Conservation (phyloP, 2,888 invertebrate species). For the Drosophila kambysellisi region DNA sequence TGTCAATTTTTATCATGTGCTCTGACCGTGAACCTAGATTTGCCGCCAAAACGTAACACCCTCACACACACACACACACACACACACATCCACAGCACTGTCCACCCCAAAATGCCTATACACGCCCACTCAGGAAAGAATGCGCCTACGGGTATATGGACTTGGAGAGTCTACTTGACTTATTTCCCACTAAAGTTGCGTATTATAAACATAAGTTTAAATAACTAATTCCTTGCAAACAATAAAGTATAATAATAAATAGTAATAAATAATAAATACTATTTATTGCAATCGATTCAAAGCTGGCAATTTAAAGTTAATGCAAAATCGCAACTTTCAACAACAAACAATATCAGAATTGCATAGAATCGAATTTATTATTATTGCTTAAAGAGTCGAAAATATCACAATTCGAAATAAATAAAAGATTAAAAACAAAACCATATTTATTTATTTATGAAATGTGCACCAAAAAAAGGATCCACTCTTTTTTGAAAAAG, state of each 20-base stretch:
- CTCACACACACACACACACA: not conserved
- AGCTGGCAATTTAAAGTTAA: not conserved
- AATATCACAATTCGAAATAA: not conserved
- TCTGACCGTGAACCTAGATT: conserved; percentile 63
- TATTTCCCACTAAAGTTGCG: not conserved
- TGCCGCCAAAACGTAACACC: conserved; percentile 35
- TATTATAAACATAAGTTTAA: not conserved
- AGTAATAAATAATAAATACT: not conserved
- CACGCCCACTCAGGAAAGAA: not conserved
- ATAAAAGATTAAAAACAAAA: not conserved
- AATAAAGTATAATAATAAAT: not conserved
- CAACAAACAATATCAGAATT: not conserved
- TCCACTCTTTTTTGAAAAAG: too few relatives aligned
- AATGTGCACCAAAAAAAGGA: not conserved
- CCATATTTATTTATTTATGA: not conserved
- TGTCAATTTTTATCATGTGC: conserved; percentile 77
- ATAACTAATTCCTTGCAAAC: not conserved
- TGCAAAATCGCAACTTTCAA: not conserved
- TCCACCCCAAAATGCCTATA: not conserved
- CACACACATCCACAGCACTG: not conserved
- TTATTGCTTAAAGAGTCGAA: not conserved
- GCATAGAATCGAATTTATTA: not conserved
- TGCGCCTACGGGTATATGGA: not conserved
- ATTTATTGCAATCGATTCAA: not conserved
- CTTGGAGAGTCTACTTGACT: not conserved